phyloP scores from a whole-genome alignment of 2,888 invertebrate genomes.

The Griposia aprilina region DNA sequence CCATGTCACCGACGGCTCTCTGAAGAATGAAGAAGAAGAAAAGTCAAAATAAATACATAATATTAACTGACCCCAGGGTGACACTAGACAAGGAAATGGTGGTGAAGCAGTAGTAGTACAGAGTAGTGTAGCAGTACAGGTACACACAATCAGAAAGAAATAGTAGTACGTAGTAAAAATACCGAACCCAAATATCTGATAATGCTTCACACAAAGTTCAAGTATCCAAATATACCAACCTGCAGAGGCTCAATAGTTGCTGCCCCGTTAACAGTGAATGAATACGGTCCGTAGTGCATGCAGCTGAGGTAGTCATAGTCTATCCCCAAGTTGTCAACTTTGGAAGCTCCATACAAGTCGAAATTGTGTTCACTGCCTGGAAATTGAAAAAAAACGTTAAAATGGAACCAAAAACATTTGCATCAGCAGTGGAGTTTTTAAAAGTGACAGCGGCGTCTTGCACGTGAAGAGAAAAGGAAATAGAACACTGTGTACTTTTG shows the following conservation, averaged over 20 bases:
- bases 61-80: background rate
- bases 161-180: background rate
- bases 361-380: constrained; percentile 87
- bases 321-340: constrained; percentile 91
- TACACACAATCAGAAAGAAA: background rate
- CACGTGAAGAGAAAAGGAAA: background rate
- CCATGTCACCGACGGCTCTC: constrained; percentile 86
- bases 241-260: constrained; percentile 91
- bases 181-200: background rate
- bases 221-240: constrained; percentile 67
- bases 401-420: background rate
- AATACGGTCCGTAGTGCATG: constrained; percentile 93
- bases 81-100: background rate
- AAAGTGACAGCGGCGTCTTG: background rate
- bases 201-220: background rate
- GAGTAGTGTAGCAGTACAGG: background rate
- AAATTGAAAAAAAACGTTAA: constrained; percentile 10
- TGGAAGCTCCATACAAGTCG: constrained; percentile 89
- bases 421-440: background rate
- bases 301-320: constrained; percentile 94
- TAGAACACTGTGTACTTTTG: background rate
- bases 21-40: constrained; percentile 60
- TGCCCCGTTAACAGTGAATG: constrained; percentile 92
- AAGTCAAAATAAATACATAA: background rate
- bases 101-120: background rate